Evolutionary conservation across 2,113 vertebrate genomes (phyloP).

Genomic region (Gopherus evgoodei): DNA sequence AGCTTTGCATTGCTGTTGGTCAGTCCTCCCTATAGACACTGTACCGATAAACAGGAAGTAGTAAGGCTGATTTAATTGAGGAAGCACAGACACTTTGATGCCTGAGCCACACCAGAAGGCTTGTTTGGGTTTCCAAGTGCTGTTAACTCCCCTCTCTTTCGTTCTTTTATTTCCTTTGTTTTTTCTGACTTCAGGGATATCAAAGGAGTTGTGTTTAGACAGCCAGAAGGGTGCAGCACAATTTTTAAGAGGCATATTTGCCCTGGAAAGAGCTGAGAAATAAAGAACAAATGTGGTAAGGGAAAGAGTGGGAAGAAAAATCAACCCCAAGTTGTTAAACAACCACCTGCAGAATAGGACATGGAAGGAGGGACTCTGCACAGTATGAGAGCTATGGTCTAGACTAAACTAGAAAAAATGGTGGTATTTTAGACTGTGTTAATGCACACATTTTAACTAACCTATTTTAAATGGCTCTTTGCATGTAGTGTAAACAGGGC

Average conservation of each 20-base stretch:
- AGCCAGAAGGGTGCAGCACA: neutral
- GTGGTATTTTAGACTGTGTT: neutral
- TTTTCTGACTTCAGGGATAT: neutral
- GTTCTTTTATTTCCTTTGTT: neutral
- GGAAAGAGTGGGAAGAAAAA: neutral
- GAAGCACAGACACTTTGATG: neutral
- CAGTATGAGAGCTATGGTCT: neutral
- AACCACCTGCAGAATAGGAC: neutral
- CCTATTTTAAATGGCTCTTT: neutral
- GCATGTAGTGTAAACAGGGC: neutral
- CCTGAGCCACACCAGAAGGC: fast-evolving
- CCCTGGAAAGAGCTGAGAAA: neutral
- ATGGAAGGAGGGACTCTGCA: neutral
- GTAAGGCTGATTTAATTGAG: neutral
- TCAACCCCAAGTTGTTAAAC: neutral
- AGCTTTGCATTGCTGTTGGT: neutral
- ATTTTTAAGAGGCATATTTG: neutral
- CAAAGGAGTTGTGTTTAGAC: neutral
- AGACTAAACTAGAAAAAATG: neutral
- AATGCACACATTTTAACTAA: neutral
- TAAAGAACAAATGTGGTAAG: neutral
- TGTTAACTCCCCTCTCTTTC: neutral
- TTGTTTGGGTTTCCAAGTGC: slow-evolving; percentile 46
- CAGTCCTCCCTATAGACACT: neutral
- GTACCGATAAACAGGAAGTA: neutral